Base-by-base conservation (phyloP, 2,113 vertebrate species). In the Camelus dromedarius region DNA sequence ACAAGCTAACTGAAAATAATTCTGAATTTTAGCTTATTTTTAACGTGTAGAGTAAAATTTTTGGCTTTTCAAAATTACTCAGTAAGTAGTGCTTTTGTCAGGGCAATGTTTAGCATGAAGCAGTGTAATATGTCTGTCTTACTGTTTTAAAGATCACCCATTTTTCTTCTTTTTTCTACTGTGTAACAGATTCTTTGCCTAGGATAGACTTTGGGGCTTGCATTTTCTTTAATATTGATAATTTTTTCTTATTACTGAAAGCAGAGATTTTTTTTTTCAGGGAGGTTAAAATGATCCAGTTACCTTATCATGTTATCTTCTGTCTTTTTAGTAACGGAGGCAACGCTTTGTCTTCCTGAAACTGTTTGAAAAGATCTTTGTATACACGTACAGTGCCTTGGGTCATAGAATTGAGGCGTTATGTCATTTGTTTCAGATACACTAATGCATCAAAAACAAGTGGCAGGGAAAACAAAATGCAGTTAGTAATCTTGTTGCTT, bases 401-500 rank as follows among this genome's bases (percentile, higher is more conserved):
- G 83, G 93, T 96, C 0, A 20, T 48, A 96, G 94, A 94, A 77
- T 11, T 46, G n/a, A 60, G 32, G 62, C 67, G 50, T 50, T 38
- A 32, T 60, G 48, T 90, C 46, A 42, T 82, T 87, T 85, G 26
- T 92, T 88, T 95, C 82, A 72, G 35, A 22, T 97, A 81, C 84
- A 70, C 56, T 7, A 16, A 83, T 96, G 77, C 96, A 95, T 95
- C 95, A 95, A 95, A 97, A 98, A 95, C 73, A 97, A 97, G 93
- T 0, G 3, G 86, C 95, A 97, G 64, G 64, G 96, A 96, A 98
- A 97, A 95, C 93, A 98, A 97, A 98, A 89, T 50, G 48, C 85
- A 97, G 94, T 95, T 96, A 96, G 86, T 97, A 98, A 98, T 97
- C 97, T 96, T 98, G 98, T 96, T 97, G 95, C 96, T 98, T 96